phyloP scores from a whole-genome alignment of 2,797 vertebrate genomes.

The Amblyopsis hoosieri region DNA sequence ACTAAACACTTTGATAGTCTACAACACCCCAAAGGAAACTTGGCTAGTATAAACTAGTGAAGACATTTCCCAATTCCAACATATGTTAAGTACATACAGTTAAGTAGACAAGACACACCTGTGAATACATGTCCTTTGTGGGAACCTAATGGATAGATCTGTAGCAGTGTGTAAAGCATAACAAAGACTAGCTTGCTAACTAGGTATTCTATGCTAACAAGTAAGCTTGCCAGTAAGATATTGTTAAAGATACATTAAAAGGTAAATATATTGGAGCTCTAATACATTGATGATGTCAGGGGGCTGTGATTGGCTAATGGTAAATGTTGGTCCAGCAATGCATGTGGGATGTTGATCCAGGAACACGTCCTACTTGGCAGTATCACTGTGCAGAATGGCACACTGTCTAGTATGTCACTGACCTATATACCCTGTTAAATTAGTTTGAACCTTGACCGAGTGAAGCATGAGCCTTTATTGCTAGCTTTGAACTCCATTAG shows the following conservation, averaged over 20 bases:
- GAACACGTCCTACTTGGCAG: no score
- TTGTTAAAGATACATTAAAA: no score
- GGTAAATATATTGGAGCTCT: no score
- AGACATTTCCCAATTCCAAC: neutral
- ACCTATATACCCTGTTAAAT: neutral
- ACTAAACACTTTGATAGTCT: neutral
- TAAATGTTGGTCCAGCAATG: no score
- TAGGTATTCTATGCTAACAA: no score
- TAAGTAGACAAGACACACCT: neutral
- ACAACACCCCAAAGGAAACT: slow-evolving; percentile 6
- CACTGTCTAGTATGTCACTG: no score
- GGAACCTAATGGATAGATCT: neutral
- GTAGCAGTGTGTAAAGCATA: no score
- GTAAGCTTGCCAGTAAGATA: no score
- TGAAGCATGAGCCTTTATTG: slow-evolving; percentile 27
- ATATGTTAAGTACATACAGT: neutral
- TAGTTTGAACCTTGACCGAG: slow-evolving; percentile 4
- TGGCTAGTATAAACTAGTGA: neutral
- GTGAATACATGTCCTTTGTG: neutral
- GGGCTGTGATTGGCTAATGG: no score
- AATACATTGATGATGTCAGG: no score
- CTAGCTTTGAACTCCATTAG: slow-evolving; percentile 50
- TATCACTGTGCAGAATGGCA: no score
- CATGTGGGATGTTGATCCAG: no score
- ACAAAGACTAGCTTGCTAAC: neutral